These are phyloP conservation scores for Porites australiensis DNA, from an alignment of 64 coral and sea anemone species.

Conservation along the genomic window DNA sequence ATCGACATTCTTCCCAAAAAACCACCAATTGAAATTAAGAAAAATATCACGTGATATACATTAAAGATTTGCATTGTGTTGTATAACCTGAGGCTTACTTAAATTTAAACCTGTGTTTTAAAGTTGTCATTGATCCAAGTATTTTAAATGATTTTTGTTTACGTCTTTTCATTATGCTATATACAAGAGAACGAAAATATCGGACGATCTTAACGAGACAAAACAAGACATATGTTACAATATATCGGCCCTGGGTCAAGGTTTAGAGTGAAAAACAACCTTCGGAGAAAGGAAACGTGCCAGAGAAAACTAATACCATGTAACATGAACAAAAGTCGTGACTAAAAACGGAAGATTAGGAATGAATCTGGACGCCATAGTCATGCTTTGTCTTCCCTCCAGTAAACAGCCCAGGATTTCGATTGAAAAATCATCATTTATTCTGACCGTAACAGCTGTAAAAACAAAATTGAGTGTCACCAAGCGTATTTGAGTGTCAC, in stretches of 20 bases:
- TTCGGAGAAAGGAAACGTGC: not conserved
- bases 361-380: no score
- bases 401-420: no score
- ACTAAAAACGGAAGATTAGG: no score
- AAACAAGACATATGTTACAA: not conserved
- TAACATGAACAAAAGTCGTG: not conserved
- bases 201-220: not conserved
- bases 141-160: not conserved
- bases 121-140: not conserved
- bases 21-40: slow-evolving; percentile 12
- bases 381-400: no score
- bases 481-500: no score
- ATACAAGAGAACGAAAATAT: not conserved
- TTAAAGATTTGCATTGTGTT: not conserved
- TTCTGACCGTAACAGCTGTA: no score
- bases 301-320: not conserved
- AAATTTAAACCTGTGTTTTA: not conserved
- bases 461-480: no score
- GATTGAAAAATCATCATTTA: no score
- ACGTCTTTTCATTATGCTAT: not conserved
- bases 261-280: not conserved
- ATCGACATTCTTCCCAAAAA: not conserved
- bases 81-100: not conserved
- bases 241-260: not conserved
- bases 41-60: not conserved